phyloP scores from a whole-genome alignment of 2,797 vertebrate species.

The Dermochelys coriacea region DNA sequence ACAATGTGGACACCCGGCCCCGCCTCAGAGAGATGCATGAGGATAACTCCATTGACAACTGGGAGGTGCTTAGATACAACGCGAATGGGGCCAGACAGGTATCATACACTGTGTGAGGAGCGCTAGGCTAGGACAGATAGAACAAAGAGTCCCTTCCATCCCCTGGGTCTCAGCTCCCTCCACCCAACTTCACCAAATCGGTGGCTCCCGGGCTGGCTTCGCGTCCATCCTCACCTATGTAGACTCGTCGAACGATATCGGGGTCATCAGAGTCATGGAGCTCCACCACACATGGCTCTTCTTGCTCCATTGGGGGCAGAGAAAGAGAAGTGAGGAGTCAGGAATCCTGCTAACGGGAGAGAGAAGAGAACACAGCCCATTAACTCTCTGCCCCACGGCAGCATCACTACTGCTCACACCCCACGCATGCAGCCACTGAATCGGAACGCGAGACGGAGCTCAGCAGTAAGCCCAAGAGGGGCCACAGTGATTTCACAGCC shows the following conservation, averaged over 20 bases:
- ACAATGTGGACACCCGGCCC: background rate
- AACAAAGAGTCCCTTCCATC: too few species aligned
- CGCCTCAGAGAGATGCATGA: background rate
- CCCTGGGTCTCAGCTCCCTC: background rate
- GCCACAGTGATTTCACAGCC: rapidly evolving
- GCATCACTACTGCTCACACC: background rate
- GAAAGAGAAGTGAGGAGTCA: background rate
- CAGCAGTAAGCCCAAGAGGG: rapidly evolving
- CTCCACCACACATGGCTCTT: constrained; percentile 77
- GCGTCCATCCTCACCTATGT: constrained; percentile 73
- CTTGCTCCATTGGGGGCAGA: constrained; percentile 70
- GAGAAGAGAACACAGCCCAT: background rate
- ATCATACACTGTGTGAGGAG: too few species aligned
- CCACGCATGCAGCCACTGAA: background rate
- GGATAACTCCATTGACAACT: background rate
- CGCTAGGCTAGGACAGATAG: background rate
- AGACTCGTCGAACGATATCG: constrained; percentile 75
- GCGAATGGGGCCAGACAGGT: background rate
- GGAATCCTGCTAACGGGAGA: constrained; percentile 14
- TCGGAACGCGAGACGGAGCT: too few species aligned
- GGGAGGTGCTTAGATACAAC: too few species aligned
- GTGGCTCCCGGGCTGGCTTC: rapidly evolving
- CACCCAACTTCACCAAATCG: background rate
- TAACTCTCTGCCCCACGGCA: background rate
- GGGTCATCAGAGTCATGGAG: constrained; percentile 77